These are phyloP conservation scores for Morus bassanus DNA, from an alignment of 2,797 vertebrate genomes.

Conservation along the genomic window DNA sequence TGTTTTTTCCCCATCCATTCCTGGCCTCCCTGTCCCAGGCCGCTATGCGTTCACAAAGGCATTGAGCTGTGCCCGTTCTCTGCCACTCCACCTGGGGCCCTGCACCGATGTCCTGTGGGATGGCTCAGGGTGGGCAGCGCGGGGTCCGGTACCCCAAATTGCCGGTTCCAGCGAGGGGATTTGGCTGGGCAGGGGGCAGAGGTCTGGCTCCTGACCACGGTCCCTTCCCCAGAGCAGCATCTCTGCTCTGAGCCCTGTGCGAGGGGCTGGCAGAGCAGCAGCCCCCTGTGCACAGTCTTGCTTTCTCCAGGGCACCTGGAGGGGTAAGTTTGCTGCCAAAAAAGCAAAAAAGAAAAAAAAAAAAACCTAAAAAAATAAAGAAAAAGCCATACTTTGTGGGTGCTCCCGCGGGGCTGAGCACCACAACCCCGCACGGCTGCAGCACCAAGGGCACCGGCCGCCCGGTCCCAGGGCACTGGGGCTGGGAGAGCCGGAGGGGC, in stretches of 20 bases:
- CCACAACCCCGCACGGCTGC: rapidly evolving
- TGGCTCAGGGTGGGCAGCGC: background rate
- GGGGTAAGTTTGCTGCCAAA: constrained; percentile 11
- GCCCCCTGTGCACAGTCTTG: background rate
- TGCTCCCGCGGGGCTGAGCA: background rate
- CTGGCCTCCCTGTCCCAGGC: background rate
- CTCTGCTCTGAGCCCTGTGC: background rate
- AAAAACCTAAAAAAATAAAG: background rate
- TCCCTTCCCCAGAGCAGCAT: background rate
- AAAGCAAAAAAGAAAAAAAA: background rate
- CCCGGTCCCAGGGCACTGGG: rapidly evolving
- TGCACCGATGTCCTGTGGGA: background rate
- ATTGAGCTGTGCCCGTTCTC: constrained; percentile 25
- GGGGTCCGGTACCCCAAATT: background rate
- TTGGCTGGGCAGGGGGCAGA: background rate
- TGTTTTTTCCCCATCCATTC: background rate
- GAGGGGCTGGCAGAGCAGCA: background rate
- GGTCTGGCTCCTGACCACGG: background rate
- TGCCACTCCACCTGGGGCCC: background rate
- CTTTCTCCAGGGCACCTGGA: background rate
- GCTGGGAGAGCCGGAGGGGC: background rate
- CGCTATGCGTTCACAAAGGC: background rate
- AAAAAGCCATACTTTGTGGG: constrained; percentile 54
- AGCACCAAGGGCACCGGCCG: rapidly evolving
- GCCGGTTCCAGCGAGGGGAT: background rate